Conservation (phyloP, 1,140 invertebrate species). For the Laupala kohalensis region DNA sequence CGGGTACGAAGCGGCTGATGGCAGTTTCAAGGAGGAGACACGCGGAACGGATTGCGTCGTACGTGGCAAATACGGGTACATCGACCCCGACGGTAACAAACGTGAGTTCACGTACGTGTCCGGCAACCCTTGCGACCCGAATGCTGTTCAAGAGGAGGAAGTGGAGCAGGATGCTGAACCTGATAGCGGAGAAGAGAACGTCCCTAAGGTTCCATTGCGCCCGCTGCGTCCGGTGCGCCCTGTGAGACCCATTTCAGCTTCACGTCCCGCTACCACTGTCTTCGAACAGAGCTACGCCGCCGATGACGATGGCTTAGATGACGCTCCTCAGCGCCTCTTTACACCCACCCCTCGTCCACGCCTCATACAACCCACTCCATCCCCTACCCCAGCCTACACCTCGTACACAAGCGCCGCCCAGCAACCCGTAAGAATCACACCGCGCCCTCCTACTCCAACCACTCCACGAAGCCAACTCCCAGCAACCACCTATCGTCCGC, state of each 20-base stretch:
- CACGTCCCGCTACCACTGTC: slow-evolving; percentile 21
- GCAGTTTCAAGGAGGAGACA: slow-evolving; percentile 81
- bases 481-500: slow-evolving; percentile 48
- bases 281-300: slow-evolving; percentile 26
- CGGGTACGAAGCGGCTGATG: slow-evolving; percentile 74
- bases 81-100: slow-evolving; percentile 77
- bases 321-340: slow-evolving; percentile 33
- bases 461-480: slow-evolving; percentile 47
- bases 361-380: slow-evolving; percentile 9
- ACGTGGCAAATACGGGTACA: slow-evolving; percentile 75
- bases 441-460: slow-evolving; percentile 29
- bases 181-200: slow-evolving; percentile 23
- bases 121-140: slow-evolving; percentile 79
- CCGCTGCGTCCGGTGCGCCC: slow-evolving; percentile 1
- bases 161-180: slow-evolving; percentile 36
- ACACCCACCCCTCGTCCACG: slow-evolving; percentile 27
- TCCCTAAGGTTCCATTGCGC: slow-evolving; percentile 21
- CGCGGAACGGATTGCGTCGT: slow-evolving; percentile 75
- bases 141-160: slow-evolving; percentile 52
- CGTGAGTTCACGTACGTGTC: slow-evolving; percentile 78
- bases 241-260: slow-evolving; percentile 14
- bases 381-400: slow-evolving; percentile 14
- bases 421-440: slow-evolving; percentile 18
- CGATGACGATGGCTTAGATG: slow-evolving; percentile 29
- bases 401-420: slow-evolving; percentile 22